Conservation (phyloP, 2,113 vertebrate species). For the Alouatta palliata region DNA sequence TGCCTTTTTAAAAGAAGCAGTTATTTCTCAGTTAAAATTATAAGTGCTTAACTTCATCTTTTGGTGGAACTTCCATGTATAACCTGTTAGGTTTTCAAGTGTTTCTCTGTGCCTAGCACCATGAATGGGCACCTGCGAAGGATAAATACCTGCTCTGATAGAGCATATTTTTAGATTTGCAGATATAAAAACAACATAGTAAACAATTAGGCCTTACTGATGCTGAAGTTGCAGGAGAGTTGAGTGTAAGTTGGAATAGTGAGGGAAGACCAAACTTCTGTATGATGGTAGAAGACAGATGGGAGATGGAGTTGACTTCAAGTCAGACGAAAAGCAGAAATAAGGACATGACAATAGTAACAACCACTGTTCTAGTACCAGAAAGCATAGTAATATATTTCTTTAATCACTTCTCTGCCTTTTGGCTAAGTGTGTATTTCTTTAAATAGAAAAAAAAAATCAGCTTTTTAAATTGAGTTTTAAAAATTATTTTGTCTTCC, state of each 20-base stretch:
- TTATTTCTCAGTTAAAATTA: constrained; percentile 10
- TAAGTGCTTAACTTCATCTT: not conserved
- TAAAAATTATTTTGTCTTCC: constrained; percentile 42
- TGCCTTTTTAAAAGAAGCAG: not conserved
- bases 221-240: not conserved
- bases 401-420: not conserved
- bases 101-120: not conserved
- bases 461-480: not conserved
- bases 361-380: not conserved
- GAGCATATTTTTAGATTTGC: constrained; percentile 27
- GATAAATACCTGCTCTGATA: not conserved
- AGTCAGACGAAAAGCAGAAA: not conserved
- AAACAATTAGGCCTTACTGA: not conserved
- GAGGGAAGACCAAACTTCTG: not conserved
- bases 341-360: not conserved
- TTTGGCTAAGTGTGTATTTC: too few species aligned
- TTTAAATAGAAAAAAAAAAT: not conserved
- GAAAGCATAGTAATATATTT: not conserved
- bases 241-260: not conserved
- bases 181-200: constrained; percentile 3
- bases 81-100: not conserved
- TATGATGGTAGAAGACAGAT: not conserved
- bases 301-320: not conserved
- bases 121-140: not conserved
- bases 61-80: not conserved